Evolutionary conservation across 2,888 invertebrate species (phyloP).

Genomic region (Liposcelis brunnea): DNA sequence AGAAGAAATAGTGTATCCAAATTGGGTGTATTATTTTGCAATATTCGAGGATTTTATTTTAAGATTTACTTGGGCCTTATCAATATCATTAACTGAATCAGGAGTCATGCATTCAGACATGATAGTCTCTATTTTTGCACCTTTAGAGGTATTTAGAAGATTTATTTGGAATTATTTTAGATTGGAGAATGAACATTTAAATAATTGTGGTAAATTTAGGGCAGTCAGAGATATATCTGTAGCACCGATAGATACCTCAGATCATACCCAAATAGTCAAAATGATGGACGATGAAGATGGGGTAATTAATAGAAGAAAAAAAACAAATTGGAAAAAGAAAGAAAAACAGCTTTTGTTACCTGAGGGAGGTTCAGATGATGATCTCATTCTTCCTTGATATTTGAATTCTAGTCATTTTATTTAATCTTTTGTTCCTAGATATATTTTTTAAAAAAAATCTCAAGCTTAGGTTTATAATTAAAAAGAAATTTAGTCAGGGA

Average conservation of each 20-base stretch:
- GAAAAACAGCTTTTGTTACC: too few relatives aligned
- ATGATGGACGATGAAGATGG: constrained; percentile 43
- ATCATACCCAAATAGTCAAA: constrained; percentile 38
- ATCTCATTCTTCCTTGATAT: too few relatives aligned
- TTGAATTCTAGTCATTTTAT: too few relatives aligned
- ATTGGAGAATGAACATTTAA: constrained; percentile 74
- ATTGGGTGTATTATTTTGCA: constrained; percentile 67
- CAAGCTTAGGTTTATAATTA: too few relatives aligned
- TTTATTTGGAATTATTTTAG: constrained; percentile 86
- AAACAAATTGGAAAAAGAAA: constrained; percentile 18
- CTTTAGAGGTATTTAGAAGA: constrained; percentile 50
- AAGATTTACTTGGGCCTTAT: constrained; percentile 60
- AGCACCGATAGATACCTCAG: constrained; percentile 56
- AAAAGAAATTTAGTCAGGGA: too few relatives aligned
- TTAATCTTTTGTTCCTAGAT: too few relatives aligned
- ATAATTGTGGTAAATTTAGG: constrained; percentile 77
- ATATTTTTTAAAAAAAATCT: too few relatives aligned
- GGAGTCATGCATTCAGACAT: constrained; percentile 44
- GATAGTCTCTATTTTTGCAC: constrained; percentile 45
- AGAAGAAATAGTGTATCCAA: constrained; percentile 65
- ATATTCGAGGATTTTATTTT: constrained; percentile 63
- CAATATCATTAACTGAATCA: constrained; percentile 49
- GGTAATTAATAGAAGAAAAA: constrained; percentile 28
- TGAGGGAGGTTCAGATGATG: too few relatives aligned
- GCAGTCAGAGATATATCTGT: constrained; percentile 74